These are phyloP conservation scores for Diorhabda elongata DNA, from an alignment of 1,140 invertebrate genomes.

Conservation along the genomic window DNA sequence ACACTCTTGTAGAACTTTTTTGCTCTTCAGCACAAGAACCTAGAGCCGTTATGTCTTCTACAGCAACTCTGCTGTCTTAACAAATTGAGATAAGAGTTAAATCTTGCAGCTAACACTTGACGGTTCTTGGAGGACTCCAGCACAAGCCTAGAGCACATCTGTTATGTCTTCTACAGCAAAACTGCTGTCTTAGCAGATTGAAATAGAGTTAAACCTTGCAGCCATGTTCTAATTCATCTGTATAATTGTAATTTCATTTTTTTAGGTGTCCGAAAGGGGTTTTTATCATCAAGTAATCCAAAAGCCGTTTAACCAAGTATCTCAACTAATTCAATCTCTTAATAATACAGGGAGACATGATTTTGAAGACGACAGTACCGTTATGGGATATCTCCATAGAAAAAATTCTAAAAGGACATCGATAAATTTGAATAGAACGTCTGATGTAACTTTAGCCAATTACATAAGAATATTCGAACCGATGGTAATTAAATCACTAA, in stretches of 20 bases:
- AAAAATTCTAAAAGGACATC: conserved; percentile 50
- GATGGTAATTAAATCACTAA: conserved; percentile 80
- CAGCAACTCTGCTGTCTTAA: too few species aligned
- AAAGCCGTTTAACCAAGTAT: conserved; percentile 38
- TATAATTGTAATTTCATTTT: conserved; percentile 4
- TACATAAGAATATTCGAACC: conserved; percentile 87
- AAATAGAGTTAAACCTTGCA: too few species aligned
- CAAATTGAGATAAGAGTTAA: too few species aligned
- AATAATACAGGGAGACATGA: conserved; percentile 38
- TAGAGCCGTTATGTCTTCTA: too few species aligned
- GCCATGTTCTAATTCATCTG: too few species aligned
- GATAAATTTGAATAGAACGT: conserved; percentile 45
- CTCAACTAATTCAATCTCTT: conserved; percentile 36
- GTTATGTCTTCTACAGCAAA: too few species aligned
- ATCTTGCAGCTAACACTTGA: too few species aligned
- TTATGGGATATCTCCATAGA: conserved; percentile 48
- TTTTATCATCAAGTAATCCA: conserved; percentile 44
- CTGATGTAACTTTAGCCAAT: conserved; percentile 66
- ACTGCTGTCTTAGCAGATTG: too few species aligned
- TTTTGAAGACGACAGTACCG: conserved; percentile 36
- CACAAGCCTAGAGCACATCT: too few species aligned
- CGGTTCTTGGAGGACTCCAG: too few species aligned
- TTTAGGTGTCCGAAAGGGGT: conserved; percentile 22
- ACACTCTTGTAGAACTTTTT: too few species aligned
- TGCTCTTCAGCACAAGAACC: too few species aligned